Conservation (phyloP, 2,888 invertebrate genomes). For the Campaea margaritaria region DNA sequence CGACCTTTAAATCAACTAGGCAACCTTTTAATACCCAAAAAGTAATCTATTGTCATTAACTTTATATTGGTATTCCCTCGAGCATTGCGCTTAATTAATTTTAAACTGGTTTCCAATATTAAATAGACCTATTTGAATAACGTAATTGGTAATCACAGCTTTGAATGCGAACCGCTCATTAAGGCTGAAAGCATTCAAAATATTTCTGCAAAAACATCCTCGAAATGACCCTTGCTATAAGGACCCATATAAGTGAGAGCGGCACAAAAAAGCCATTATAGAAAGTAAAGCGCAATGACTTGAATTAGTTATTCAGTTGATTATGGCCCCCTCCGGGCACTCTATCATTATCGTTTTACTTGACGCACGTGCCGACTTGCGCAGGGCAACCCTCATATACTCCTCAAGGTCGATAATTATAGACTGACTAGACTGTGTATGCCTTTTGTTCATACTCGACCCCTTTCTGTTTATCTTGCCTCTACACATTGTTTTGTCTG, state of each 20-base stretch:
- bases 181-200: constrained; percentile 53
- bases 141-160: constrained; percentile 34
- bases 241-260: constrained; percentile 53
- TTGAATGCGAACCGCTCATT: constrained; percentile 40
- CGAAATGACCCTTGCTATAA: constrained; percentile 58
- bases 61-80: constrained; percentile 44
- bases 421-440: constrained; percentile 52
- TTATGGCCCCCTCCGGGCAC: constrained; percentile 78
- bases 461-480: constrained; percentile 52
- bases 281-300: constrained; percentile 76
- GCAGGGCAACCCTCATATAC: constrained; percentile 66
- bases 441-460: constrained; percentile 61
- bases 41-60: constrained; percentile 49
- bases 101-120: constrained; percentile 39
- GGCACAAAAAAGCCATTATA: constrained; percentile 71
- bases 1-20: constrained; percentile 49
- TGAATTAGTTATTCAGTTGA: constrained; percentile 82
- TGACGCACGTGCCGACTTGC: constrained; percentile 76
- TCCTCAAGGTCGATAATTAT: constrained; percentile 80
- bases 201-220: constrained; percentile 69
- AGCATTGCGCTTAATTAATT: constrained; percentile 42
- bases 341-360: constrained; percentile 82
- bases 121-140: constrained; percentile 35
- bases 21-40: constrained; percentile 52
- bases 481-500: constrained; percentile 49